A percentile compares a stretch with the other conserved stretches of the same genome.
These are phyloP conservation scores for Sander lucioperca DNA, from an alignment of 2,113 vertebrate genomes.

Conservation along the genomic window DNA sequence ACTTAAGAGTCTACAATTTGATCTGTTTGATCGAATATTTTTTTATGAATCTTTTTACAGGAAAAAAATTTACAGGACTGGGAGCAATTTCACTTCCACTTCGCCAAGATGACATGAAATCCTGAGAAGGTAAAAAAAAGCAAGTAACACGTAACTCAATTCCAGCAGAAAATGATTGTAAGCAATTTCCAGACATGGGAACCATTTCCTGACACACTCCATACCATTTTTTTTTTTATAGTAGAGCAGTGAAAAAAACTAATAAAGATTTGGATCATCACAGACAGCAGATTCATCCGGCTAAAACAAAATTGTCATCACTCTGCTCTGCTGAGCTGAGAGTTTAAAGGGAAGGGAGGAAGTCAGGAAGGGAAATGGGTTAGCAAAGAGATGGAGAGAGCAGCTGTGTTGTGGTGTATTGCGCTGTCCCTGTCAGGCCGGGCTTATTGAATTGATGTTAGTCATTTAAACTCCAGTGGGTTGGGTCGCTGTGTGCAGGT, in stretches of 20 bases:
- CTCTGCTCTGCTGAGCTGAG: slow-evolving; percentile 66
- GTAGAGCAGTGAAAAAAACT: slow-evolving; percentile 18
- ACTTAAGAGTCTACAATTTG: neutral
- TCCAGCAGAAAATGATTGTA: slow-evolving; percentile 47
- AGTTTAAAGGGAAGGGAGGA: slow-evolving; percentile 69
- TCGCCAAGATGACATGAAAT: slow-evolving; percentile 20
- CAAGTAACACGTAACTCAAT: slow-evolving; percentile 37
- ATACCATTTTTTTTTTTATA: slow-evolving; percentile 34
- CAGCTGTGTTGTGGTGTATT: slow-evolving; percentile 70
- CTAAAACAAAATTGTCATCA: slow-evolving; percentile 76
- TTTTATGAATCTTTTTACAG: slow-evolving; percentile 15
- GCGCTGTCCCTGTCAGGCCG: slow-evolving; percentile 66
- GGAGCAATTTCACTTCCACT: slow-evolving; percentile 5
- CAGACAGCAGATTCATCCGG: slow-evolving; percentile 72
- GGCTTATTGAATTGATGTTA: slow-evolving; percentile 74
- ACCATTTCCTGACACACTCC: slow-evolving; percentile 43
- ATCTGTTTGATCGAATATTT: slow-evolving; percentile 27
- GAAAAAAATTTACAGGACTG: slow-evolving; percentile 15
- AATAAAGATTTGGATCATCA: slow-evolving; percentile 74
- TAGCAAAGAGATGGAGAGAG: slow-evolving; percentile 62
- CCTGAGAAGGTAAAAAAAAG: neutral
- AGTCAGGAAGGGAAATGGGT: slow-evolving; percentile 70
- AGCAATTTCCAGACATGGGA: slow-evolving; percentile 52
- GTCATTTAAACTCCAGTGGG: slow-evolving; percentile 68
- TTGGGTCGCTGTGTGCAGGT: slow-evolving; percentile 48